Evolutionary conservation across 2,113 vertebrate genomes (phyloP).

Genomic region (Tonatia bakeri): DNA sequence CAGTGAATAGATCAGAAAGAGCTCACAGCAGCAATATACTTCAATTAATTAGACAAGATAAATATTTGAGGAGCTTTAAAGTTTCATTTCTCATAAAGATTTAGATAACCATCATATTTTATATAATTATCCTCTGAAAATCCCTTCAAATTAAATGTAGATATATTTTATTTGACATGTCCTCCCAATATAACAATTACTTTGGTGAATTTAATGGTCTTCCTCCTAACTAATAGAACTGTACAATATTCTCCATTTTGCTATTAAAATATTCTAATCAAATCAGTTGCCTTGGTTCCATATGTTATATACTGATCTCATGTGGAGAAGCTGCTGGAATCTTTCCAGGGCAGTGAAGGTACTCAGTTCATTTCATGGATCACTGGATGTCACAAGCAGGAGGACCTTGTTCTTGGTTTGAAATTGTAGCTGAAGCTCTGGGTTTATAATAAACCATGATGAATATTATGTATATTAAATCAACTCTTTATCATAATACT

Average conservation of each 20-base stretch:
- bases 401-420: constrained; percentile 77
- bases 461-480: neutral
- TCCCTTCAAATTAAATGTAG: constrained; percentile 39
- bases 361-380: constrained; percentile 80
- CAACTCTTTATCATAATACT: neutral
- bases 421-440: constrained; percentile 57
- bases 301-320: constrained; percentile 82
- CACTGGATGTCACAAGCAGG: constrained; percentile 76
- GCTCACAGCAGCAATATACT: neutral
- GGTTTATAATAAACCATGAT: neutral
- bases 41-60: constrained; percentile 69
- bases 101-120: constrained; percentile 48
- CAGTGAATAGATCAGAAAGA: neutral
- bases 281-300: constrained; percentile 83
- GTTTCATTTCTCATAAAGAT: constrained; percentile 58
- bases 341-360: constrained; percentile 78
- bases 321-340: constrained; percentile 77
- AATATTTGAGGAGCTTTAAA: constrained; percentile 64
- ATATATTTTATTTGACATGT: constrained; percentile 77
- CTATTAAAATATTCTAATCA: constrained; percentile 87
- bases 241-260: constrained; percentile 73
- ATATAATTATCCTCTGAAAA: constrained; percentile 52
- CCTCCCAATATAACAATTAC: constrained; percentile 80
- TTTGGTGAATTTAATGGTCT: constrained; percentile 79
- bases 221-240: constrained; percentile 76